phyloP scores from a whole-genome alignment of 1,140 invertebrate genomes.

The Heliconius nattereri region DNA sequence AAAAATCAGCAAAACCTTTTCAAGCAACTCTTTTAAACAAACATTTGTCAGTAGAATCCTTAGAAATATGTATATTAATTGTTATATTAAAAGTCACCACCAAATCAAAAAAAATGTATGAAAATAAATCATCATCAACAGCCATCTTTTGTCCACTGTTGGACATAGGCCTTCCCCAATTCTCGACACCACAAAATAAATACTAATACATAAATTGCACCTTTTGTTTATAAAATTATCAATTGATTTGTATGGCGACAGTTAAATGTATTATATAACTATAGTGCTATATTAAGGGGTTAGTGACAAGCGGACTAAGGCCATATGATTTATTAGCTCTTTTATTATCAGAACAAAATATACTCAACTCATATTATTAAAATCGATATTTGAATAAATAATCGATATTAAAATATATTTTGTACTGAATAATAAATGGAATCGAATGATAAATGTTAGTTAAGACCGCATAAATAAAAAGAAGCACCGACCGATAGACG shows the following conservation, averaged over 20 bases:
- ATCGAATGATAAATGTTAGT: constrained; percentile 46
- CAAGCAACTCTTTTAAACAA: background rate
- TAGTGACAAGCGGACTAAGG: constrained; percentile 48
- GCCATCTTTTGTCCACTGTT: too few relatives aligned
- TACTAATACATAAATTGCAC: background rate
- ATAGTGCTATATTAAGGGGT: constrained; percentile 41
- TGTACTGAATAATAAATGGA: constrained; percentile 41
- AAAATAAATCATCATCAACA: too few relatives aligned
- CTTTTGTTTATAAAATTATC: background rate
- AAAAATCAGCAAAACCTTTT: background rate
- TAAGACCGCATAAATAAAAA: constrained; percentile 56
- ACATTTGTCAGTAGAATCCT: constrained; percentile 34
- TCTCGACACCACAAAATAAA: too few relatives aligned
- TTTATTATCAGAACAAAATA: constrained; percentile 35
- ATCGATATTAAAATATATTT: constrained; percentile 13
- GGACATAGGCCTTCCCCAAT: too few relatives aligned
- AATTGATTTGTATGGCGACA: constrained; percentile 33
- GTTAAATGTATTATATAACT: constrained; percentile 27
- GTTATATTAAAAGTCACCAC: constrained; percentile 36
- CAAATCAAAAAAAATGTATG: background rate
- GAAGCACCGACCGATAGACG: constrained; percentile 54
- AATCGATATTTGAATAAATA: background rate
- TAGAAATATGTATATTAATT: constrained; percentile 28
- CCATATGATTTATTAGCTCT: constrained; percentile 38
- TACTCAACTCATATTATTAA: background rate